Conservation (phyloP, 2,888 invertebrate species). For the Drosophila paranaensis region DNA sequence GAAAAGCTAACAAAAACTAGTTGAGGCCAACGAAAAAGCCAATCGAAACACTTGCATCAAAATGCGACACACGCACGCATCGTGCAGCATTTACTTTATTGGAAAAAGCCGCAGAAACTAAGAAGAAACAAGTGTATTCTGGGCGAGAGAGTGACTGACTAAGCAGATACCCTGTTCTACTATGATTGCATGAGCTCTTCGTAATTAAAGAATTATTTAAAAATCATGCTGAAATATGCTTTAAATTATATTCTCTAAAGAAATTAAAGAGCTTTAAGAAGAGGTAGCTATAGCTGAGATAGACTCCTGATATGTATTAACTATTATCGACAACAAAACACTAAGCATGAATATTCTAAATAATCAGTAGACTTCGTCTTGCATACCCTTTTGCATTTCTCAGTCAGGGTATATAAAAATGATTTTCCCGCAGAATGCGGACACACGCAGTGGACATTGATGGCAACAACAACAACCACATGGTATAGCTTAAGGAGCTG, state of each 20-base stretch:
- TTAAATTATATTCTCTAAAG: no score
- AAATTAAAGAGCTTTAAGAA: no score
- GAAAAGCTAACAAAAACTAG: constrained; percentile 66
- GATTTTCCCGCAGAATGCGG: constrained; percentile 77
- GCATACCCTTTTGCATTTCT: background rate
- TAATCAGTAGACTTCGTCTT: no score
- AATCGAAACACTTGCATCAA: constrained; percentile 59
- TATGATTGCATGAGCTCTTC: background rate
- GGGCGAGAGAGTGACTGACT: background rate
- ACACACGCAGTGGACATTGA: constrained; percentile 72
- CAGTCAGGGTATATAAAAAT: constrained; percentile 15
- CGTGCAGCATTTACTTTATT: constrained; percentile 77
- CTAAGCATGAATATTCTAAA: no score
- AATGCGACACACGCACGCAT: constrained; percentile 74
- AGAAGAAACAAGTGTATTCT: constrained; percentile 28
- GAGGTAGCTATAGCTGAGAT: no score
- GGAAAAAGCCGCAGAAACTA: constrained; percentile 70
- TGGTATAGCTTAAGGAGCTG: constrained; percentile 14
- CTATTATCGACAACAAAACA: no score
- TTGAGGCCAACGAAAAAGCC: constrained; percentile 48
- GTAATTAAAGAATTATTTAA: no score
- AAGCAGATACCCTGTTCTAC: background rate
- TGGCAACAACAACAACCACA: constrained; percentile 12
- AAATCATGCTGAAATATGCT: no score
- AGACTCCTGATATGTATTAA: no score